Conservation (phyloP, 2,888 invertebrate genomes). For the Resseliella maxima region DNA sequence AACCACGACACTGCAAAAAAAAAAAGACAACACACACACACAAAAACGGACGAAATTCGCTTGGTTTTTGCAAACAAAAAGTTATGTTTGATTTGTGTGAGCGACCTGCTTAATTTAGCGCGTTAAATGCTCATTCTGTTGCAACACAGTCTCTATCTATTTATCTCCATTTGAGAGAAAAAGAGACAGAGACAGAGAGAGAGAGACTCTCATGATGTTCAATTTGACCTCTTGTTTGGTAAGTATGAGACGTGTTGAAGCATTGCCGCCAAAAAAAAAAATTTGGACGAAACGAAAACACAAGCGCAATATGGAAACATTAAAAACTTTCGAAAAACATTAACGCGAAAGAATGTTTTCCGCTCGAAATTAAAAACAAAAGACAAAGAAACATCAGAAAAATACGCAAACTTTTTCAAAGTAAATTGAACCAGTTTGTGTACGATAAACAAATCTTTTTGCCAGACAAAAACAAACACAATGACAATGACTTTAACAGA, state of each 20-base stretch:
- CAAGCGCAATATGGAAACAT: not conserved
- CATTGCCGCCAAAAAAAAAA: not conserved
- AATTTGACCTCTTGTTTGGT: constrained; percentile 8
- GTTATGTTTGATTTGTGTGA: not conserved
- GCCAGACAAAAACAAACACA: too few relatives aligned
- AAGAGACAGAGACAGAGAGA: too few relatives aligned
- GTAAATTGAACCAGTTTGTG: too few relatives aligned
- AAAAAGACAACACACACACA: not conserved
- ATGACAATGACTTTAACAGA: too few relatives aligned
- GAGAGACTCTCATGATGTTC: not conserved
- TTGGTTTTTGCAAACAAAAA: too few relatives aligned
- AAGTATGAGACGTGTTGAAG: not conserved
- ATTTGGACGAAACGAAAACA: not conserved
- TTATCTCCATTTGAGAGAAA: too few relatives aligned
- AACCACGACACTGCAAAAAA: not conserved
- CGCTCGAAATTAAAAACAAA: not conserved
- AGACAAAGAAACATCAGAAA: not conserved
- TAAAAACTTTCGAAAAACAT: not conserved
- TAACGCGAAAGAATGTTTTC: not conserved
- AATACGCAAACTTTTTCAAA: too few relatives aligned
- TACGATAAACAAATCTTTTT: too few relatives aligned
- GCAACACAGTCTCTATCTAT: not conserved
- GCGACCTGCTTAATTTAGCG: not conserved
- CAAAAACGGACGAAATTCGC: not conserved
- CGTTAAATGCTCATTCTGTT: not conserved